Base-by-base conservation (phyloP, 1,140 invertebrate species). In the Drosophila varians region DNA sequence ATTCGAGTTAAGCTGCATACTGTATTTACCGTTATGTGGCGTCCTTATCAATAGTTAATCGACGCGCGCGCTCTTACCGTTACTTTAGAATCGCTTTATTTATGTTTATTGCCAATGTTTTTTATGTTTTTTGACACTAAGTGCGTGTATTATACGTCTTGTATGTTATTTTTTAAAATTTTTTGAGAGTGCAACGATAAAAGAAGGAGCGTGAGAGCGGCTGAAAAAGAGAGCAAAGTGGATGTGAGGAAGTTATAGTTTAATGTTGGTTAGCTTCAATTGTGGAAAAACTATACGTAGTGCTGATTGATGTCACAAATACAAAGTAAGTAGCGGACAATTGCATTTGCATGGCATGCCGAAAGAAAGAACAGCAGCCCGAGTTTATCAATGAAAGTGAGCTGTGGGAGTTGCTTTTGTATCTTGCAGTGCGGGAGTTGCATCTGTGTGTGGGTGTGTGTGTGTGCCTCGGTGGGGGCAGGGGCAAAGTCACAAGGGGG, bases 251-350 rank as follows among this genome's bases (percentile, higher is more conserved):
- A 83, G 79, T 83, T 83, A 84, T 40, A 79, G 78, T 83, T 83
- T 83, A 83, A 79, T 84, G 68, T 76, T 80, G 71, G 77, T 84
- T 79, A 84, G 79, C 77, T 68, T 84, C 78, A 83, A 84, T 83
- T 83, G 78, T 64, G 74, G 78, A 40, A 49, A 42, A 56, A 21
- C 16, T 31, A 47, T 21, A 64, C 14, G 19, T 26, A 68, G 46
- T 66, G 62, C 60, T 64, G 56, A 64, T 64, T 64, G 60, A 64
- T 64, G 46, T 65, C 54, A 69, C 52, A 51, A 36, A 56, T 42
- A 55, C 40, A 70, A 61, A 40, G 60, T 58, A 58, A 48, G 66
- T 66, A 65, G 54, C 46, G 23, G 53, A 49, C 52, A 70, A 71
- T 71, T 71, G 66, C 43, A 71, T 66, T 66, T 66, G 54, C 45